Evolutionary conservation across 2,888 invertebrate species (phyloP).

Genomic region (Amphipyra berbera): DNA sequence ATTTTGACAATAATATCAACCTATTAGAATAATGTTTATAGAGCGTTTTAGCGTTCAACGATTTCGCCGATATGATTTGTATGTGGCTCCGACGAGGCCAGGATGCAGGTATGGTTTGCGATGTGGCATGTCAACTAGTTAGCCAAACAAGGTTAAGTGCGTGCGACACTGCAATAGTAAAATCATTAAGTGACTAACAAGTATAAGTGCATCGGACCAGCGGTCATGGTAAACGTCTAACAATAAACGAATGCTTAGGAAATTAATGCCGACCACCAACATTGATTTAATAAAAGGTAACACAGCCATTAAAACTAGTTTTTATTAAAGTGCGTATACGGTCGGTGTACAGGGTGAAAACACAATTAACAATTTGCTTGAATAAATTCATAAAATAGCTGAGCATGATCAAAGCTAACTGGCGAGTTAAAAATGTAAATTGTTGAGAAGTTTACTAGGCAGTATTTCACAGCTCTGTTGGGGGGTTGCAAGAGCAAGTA

Average conservation of each 20-base stretch:
- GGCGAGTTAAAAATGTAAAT: conserved; percentile 24
- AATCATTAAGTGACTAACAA: conserved; percentile 75
- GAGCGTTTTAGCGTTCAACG: conserved; percentile 18
- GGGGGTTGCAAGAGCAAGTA: conserved; percentile 54
- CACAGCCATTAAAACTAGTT: conserved; percentile 50
- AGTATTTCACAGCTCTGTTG: conserved; percentile 34
- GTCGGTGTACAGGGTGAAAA: conserved; percentile 28
- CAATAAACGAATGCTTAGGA: conserved; percentile 75
- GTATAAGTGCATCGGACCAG: conserved; percentile 70
- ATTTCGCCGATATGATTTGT: conserved; percentile 55
- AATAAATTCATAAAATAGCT: conserved; percentile 12
- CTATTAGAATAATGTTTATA: conserved; percentile 3
- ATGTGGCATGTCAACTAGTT: conserved; percentile 74
- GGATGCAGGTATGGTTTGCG: conserved; percentile 75
- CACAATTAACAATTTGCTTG: conserved; percentile 10
- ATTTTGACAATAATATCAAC: conserved; percentile 21
- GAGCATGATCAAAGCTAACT: conserved; percentile 4
- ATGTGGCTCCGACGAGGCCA: conserved; percentile 66
- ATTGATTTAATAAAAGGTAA: conserved; percentile 57
- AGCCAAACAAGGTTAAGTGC: conserved; percentile 82
- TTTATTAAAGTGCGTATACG: conserved; percentile 52
- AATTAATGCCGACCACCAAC: conserved; percentile 74
- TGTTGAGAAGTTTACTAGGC: conserved; percentile 37
- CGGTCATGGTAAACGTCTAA: conserved; percentile 84
- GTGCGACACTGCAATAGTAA: conserved; percentile 74